Evolutionary conservation across 2,113 vertebrate species (phyloP).

Genomic region (Columba janthina): DNA sequence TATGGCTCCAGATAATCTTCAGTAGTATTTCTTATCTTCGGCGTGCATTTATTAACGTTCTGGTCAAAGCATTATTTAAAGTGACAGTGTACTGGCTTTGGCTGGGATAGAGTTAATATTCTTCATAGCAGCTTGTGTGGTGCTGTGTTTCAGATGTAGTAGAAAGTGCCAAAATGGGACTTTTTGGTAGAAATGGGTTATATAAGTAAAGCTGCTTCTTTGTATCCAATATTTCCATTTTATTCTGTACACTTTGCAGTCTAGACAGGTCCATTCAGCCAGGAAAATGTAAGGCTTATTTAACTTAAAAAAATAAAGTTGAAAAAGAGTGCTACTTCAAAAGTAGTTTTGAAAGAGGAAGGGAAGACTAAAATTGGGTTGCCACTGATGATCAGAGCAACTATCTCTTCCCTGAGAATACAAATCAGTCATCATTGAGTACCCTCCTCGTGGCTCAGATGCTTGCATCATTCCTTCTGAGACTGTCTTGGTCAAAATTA

Average conservation of each 20-base stretch:
- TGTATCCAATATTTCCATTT: not conserved
- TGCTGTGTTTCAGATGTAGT: not conserved
- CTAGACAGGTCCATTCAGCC: not conserved
- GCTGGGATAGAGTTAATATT: not conserved
- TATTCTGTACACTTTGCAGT: not conserved
- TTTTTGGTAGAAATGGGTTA: not conserved
- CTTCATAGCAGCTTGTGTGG: not conserved
- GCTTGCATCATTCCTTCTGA: not conserved
- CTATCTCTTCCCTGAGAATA: not conserved
- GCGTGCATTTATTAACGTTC: not conserved
- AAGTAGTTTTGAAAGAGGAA: not conserved
- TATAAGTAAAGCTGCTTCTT: not conserved
- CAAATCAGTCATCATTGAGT: not conserved
- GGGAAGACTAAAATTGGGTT: not conserved
- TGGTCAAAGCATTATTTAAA: not conserved
- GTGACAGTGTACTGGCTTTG: not conserved
- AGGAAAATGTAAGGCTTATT: not conserved
- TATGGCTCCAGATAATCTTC: not conserved
- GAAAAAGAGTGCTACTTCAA: not conserved
- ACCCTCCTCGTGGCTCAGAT: not conserved
- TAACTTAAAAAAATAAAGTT: not conserved
- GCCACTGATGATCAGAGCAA: accelerated
- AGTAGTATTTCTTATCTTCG: not conserved
- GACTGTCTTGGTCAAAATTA: not conserved
- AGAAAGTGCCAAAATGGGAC: not conserved